A percentile compares a stretch with the other conserved stretches of the same genome.
Evolutionary conservation across 2,797 vertebrate species (phyloP).

Genomic region (Phrynocephalus vlangalii): DNA sequence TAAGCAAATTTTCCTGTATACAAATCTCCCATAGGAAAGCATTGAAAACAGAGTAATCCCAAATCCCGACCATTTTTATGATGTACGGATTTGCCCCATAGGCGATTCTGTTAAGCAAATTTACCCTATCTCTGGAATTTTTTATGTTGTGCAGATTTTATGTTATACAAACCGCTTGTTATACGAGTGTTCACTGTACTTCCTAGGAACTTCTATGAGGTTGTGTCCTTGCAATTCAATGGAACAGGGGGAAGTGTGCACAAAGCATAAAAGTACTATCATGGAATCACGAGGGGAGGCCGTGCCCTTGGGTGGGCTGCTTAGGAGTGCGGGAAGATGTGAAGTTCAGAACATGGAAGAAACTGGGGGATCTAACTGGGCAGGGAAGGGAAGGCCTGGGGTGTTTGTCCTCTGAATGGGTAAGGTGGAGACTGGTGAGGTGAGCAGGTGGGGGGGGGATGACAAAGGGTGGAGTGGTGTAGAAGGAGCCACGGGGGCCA

Average conservation of each 20-base stretch:
- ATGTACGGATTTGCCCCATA: no score
- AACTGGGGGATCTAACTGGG: not conserved
- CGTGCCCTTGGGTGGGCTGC: not conserved
- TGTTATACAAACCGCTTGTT: no score
- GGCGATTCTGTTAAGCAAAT: no score
- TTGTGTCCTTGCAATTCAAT: not conserved
- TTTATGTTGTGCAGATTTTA: no score
- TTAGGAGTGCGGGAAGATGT: not conserved
- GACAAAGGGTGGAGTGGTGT: not conserved
- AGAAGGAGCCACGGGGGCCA: not conserved
- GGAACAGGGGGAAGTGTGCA: not conserved
- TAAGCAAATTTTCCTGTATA: no score
- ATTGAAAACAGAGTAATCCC: no score
- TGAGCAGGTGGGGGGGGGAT: not conserved
- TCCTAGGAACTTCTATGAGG: not conserved
- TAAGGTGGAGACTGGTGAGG: not conserved
- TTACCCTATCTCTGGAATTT: no score
- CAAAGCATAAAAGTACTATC: not conserved
- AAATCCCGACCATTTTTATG: no score
- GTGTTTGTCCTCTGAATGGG: not conserved
- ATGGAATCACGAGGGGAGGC: not conserved
- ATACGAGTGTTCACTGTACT: not conserved
- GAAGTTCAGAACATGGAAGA: not conserved
- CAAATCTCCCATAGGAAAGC: no score
- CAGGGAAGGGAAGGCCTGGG: no score